A percentile compares a stretch with the other conserved stretches of the same genome.
Evolutionary conservation across 2,113 vertebrate genomes (phyloP).

Genomic region (Nibea coibor): DNA sequence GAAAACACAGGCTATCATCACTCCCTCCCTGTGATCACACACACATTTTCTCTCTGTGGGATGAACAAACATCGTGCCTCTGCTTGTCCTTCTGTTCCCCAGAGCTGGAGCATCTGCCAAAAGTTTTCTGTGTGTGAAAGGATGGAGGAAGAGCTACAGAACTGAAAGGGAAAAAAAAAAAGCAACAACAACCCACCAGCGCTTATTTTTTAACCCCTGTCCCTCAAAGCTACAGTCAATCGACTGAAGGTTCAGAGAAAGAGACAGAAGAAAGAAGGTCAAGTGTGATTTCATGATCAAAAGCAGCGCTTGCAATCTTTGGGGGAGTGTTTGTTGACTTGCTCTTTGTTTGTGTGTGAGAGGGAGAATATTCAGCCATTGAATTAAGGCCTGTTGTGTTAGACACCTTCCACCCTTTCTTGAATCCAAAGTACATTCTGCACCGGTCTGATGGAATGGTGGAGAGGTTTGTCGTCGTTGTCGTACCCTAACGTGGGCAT

Average conservation of each 20-base stretch:
- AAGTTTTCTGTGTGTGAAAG: slow-evolving; percentile 1
- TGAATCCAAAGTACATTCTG: slow-evolving; percentile 23
- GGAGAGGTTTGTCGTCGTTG: slow-evolving; percentile 20
- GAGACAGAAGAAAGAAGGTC: slow-evolving; percentile 29
- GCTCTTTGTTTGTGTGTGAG: slow-evolving; percentile 14
- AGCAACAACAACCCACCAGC: neutral
- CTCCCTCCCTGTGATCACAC: slow-evolving; percentile 48
- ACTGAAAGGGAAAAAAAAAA: neutral
- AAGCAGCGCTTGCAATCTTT: slow-evolving; percentile 31
- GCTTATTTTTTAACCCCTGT: neutral
- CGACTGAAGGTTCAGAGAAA: neutral
- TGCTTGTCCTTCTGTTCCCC: slow-evolving; percentile 23
- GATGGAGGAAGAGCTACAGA: slow-evolving; percentile 4
- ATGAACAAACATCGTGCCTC: slow-evolving; percentile 36
- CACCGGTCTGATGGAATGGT: slow-evolving; percentile 7
- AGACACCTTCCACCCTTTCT: slow-evolving; percentile 24
- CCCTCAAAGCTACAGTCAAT: neutral
- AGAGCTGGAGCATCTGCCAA: slow-evolving; percentile 55
- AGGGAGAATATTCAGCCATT: slow-evolving; percentile 22
- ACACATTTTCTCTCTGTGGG: slow-evolving; percentile 31
- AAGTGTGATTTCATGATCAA: slow-evolving; percentile 48
- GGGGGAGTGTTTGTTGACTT: slow-evolving; percentile 41
- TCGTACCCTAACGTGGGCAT: slow-evolving; percentile 25
- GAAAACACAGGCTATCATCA: slow-evolving; percentile 54
- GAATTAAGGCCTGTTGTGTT: slow-evolving; percentile 62